Evolutionary conservation across 1,140 invertebrate genomes (phyloP).

Genomic region (Drosophila hydei): DNA sequence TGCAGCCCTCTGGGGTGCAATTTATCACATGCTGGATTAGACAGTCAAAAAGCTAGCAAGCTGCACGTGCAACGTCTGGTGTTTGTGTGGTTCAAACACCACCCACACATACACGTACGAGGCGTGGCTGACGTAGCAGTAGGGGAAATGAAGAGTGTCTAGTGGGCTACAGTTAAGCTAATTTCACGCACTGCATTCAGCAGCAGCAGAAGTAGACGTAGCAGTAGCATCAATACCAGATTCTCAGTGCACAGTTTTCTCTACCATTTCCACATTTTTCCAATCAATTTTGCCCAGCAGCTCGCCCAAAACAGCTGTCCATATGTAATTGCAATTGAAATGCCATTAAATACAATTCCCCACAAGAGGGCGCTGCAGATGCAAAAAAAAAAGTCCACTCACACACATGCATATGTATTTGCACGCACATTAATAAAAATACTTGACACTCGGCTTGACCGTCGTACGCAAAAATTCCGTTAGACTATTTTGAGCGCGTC

Average conservation of each 20-base stretch:
- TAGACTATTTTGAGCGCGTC: constrained; percentile 28
- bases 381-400: neutral
- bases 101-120: constrained; percentile 4
- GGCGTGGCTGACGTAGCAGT: neutral
- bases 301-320: constrained; percentile 57
- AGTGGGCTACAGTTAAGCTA: constrained; percentile 67
- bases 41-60: constrained; percentile 78
- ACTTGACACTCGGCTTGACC: constrained; percentile 14
- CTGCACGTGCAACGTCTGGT: constrained; percentile 59
- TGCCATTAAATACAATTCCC: constrained; percentile 47
- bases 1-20: constrained; percentile 80
- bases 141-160: neutral
- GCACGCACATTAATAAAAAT: constrained; percentile 6
- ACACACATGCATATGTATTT: neutral
- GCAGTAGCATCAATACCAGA: neutral
- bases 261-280: constrained; percentile 12
- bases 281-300: constrained; percentile 47
- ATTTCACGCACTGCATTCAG: constrained; percentile 74
- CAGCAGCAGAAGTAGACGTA: neutral
- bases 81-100: neutral
- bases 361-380: neutral
- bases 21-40: constrained; percentile 83
- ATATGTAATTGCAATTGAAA: constrained; percentile 61
- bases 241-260: constrained; percentile 15
- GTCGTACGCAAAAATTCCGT: constrained; percentile 45